Evolutionary conservation across 2,797 vertebrate species (phyloP).

Genomic region (Sebastes itinus): DNA sequence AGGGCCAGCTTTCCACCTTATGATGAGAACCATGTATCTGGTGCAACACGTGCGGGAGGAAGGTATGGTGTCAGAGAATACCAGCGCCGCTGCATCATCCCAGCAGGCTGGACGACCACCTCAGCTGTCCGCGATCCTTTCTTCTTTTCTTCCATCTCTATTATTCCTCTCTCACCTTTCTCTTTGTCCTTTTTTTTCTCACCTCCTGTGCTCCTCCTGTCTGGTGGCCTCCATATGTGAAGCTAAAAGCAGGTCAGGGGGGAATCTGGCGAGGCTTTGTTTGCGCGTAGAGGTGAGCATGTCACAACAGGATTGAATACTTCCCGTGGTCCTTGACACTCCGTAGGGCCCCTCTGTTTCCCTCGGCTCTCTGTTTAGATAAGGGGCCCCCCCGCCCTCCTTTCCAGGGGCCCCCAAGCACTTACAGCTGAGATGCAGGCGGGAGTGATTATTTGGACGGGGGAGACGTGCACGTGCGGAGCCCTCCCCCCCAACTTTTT

Average conservation of each 20-base stretch:
- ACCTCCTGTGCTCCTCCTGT: neutral
- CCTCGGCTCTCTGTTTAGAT: conserved; percentile 62
- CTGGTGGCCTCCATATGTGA: conserved; percentile 29
- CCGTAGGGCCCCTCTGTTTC: conserved; percentile 30
- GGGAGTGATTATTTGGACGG: conserved; percentile 72
- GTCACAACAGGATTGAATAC: conserved; percentile 77
- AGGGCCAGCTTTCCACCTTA: conserved; percentile 59
- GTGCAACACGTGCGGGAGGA: conserved; percentile 55
- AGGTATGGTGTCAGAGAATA: conserved; percentile 63
- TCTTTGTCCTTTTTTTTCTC: neutral
- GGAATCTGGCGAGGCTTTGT: conserved; percentile 41
- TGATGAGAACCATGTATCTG: conserved; percentile 72
- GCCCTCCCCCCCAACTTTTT: conserved; percentile 4
- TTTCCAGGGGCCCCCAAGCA: conserved; percentile 57
- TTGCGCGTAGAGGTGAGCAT: conserved; percentile 60
- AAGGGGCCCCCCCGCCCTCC: conserved; percentile 45
- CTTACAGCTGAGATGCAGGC: conserved; percentile 72
- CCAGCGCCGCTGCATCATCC: conserved; percentile 49
- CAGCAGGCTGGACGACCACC: conserved; percentile 11
- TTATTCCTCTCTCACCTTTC: neutral
- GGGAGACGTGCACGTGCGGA: conserved; percentile 55
- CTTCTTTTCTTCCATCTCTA: neutral
- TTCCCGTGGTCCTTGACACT: conserved; percentile 72
- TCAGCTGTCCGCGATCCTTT: conserved; percentile 26
- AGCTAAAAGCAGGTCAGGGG: conserved; percentile 39